Evolutionary conservation across 2,888 invertebrate species (phyloP), one percentile per base, ranked within the genome.

Genomic region (Augiades crinisus): DNA sequence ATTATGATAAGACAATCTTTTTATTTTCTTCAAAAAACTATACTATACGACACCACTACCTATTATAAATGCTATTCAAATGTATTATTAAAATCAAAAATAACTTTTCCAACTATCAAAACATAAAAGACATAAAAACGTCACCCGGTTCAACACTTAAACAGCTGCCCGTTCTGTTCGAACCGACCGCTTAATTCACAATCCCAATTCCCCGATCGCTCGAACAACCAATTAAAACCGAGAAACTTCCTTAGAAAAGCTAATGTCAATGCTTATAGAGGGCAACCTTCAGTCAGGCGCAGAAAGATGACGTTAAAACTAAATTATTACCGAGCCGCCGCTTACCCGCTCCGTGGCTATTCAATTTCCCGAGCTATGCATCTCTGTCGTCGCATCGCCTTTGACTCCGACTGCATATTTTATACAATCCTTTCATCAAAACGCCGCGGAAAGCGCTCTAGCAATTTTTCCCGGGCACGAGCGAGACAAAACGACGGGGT

Each of bases 381-480:
- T 82, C 83, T 79, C 78, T 75, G 82, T 79, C 81, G 75, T 66
- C 74, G 75, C 78, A 67, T 64, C 70, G 72, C 75, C 79, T 84
- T 81, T 81, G 82, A 80, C 76, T 78, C 75, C 71, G 65, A 50
- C 77, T 84, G 82, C 82, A 85, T 85, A 83, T 79, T 84, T 83
- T 81, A 82, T 81, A 78, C 81, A 83, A 85, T 81, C 83, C 85
- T 86, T 87, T 86, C 87, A 86, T 88, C 88, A 86, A 79, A 85
- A 81, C 76, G 77, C 76, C 74, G 75, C 74, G 78, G 77, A 79
- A 79, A 82, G 74, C 81, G 82, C 75, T 76, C 74, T 75, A 65
- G 73, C 71, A 81, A 81, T 81, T 84, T 83, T 82, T 80, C 77
- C 66, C 67, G 73, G 67, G 86, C 75, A 73, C 63, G 80, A 82